Base-by-base conservation (phyloP, 2,113 vertebrate species). In the Hucho hucho region DNA sequence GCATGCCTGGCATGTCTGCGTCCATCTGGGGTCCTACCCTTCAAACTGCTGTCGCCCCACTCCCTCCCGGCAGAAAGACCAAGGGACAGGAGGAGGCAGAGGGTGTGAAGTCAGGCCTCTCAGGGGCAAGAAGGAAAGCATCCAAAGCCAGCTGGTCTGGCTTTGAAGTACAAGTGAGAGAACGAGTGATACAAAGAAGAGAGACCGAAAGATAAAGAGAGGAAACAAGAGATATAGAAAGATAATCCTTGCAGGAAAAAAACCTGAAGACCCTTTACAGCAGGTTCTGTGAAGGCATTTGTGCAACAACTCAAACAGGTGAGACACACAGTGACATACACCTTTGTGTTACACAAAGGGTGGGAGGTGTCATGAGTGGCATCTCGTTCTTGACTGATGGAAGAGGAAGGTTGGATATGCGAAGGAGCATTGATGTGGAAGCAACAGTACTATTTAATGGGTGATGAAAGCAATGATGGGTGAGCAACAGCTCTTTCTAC, bases 141-240 rank as follows among this genome's bases (percentile, higher is more conserved):
- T 92, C 87, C 85, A 89, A 89, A 93, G 93, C 91, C 94, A 94
- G 93, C 93, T 93, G 92, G 90, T 90, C 91, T 90, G 91, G 91
- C 92, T 94, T 92, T 93, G 89, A 89, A 87, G 79, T 81, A 85
- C 80, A 86, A 85, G 69, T 67, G 74, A 76, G 85, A 79, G 65
- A 26, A 20, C 53, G 25, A 72, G 47, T 67, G 65, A 32, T 29
- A 70, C 26, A 82, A 87, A 82, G 86, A 84, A 79, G 76, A 58
- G 63, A 73, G 47, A 70, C 58, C 22, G 16, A 77, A 76, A 77
- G 64, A 61, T 66, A 83, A 73, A 79, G 75, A 79, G 58, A 61
- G 58, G 58, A 22, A 61, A 61, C 66, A 78, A 73, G 69, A 86
- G 70, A 83, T 53, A 79, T 82, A 80, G 81, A 83, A 77, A 87